phyloP scores from a whole-genome alignment of 2,888 invertebrate species.

The Gnatocerus cornutus region DNA sequence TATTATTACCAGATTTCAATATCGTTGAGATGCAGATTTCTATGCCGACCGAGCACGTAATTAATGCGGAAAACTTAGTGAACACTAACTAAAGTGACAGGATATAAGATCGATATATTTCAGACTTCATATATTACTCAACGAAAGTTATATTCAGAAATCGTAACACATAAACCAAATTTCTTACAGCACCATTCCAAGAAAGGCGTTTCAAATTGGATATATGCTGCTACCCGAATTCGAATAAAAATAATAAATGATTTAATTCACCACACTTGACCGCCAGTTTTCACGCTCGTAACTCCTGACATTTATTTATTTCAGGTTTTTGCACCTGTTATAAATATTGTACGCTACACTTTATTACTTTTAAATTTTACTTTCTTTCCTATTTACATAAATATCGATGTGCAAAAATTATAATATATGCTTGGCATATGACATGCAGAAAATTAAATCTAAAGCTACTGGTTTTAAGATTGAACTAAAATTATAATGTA shows the following conservation, averaged over 20 bases:
- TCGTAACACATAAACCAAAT: conserved; percentile 46
- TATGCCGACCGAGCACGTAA: neutral
- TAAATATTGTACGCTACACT: conserved; percentile 30
- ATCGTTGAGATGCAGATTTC: conserved; percentile 1
- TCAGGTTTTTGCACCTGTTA: conserved; percentile 59
- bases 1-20: conserved; percentile 29
- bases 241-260: conserved; percentile 61
- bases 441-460: no score
- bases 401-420: conserved; percentile 21
- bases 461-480: no score
- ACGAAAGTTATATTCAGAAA: conserved; percentile 34
- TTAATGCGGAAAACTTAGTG: neutral
- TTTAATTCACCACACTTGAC: conserved; percentile 61
- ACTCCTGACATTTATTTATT: conserved; percentile 61
- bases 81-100: conserved; percentile 2
- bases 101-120: neutral
- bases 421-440: neutral
- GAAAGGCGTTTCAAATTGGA: conserved; percentile 57
- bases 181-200: conserved; percentile 41
- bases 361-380: conserved; percentile 23
- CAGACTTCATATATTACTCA: conserved; percentile 16
- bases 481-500: no score
- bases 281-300: conserved; percentile 63
- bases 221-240: conserved; percentile 63
- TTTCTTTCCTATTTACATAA: conserved; percentile 18